These are phyloP conservation scores for Yponomeuta cagnagella DNA, from an alignment of 2,888 invertebrate genomes.

Conservation along the genomic window DNA sequence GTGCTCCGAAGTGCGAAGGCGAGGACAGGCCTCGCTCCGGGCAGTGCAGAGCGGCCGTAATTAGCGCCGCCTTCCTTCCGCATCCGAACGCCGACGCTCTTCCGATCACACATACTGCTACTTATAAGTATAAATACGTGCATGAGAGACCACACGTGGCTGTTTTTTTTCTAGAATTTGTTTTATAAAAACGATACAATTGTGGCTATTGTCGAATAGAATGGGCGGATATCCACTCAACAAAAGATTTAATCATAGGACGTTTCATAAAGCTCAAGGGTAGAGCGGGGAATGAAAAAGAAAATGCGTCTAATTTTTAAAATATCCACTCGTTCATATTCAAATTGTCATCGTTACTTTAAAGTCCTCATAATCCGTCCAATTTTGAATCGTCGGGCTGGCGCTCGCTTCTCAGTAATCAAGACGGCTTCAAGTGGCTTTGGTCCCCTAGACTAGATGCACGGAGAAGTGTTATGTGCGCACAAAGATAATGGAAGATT, in stretches of 20 bases:
- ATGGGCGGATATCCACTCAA: not conserved
- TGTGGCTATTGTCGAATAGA: not conserved
- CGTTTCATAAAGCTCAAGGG: constrained; percentile 6
- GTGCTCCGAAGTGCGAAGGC: constrained; percentile 1
- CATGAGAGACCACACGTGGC: not conserved
- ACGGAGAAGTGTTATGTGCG: constrained; percentile 26
- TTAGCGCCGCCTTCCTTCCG: constrained; percentile 70
- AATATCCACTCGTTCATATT: constrained; percentile 65
- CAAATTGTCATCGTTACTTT: constrained; percentile 70
- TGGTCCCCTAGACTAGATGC: constrained; percentile 53
- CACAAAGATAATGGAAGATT: constrained; percentile 30
- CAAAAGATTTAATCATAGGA: not conserved
- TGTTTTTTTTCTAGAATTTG: not conserved
- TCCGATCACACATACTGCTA: constrained; percentile 7
- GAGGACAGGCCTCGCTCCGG: constrained; percentile 38
- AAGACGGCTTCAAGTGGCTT: constrained; percentile 70
- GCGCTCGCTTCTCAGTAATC: constrained; percentile 63
- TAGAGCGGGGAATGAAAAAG: constrained; percentile 26
- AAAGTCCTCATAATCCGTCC: constrained; percentile 75
- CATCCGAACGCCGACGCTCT: constrained; percentile 22
- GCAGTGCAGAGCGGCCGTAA: constrained; percentile 57
- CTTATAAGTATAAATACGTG: not conserved
- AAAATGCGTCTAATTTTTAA: constrained; percentile 55
- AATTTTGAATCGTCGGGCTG: constrained; percentile 65
- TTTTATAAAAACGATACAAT: no score